Base-by-base conservation (phyloP, 2,888 invertebrate genomes). In the Limnephilus lunatus region DNA sequence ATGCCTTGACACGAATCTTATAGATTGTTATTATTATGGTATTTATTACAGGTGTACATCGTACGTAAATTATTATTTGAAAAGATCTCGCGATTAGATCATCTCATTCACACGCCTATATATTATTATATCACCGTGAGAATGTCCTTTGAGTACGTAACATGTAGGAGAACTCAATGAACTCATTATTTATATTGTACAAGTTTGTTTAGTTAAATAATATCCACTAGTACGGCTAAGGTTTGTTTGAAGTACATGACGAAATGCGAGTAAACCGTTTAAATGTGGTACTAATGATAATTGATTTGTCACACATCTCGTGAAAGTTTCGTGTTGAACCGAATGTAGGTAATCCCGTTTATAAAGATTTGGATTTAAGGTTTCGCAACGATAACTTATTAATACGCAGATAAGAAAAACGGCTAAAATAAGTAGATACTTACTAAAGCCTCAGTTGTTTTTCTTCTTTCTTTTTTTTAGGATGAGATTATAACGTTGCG, bases 231-330 rank as follows among this genome's bases (percentile, higher is more conserved):
- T 68, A 25, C 68, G 68, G 68, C 68, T 68, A n/a, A 25, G 7
- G 7, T 68, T 68, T 25, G 32, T 82, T 68, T 68, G 25, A 68
- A 68, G 25, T 68, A 15, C 48, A 25, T 68, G 68, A 68, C 68
- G 68, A n/a, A 68, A n/a, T 68, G 25, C 25, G 68, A 68, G 68
- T 68, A 68, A 68, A 68, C 25, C 68, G 7, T 68, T 68, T n/a
- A n/a, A 68, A 68, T 7, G n/a, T 0, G 68, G 25, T 68, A 68
- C 25, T 68, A n/a, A 68, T 68, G 68, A n/a, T 32, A 82, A 82
- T 82, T 82, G 82, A 82, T 82, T 82, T 82, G 31, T 82, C 82
- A 82, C 82, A 82, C 82, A 32, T 32, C 82, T 15, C 32, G 82
- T 14, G 82, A 82, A 82, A 82, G 82, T 82, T 32, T 82, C 32